Evolutionary conservation across 2,797 vertebrate genomes (phyloP).

Genomic region (Poecilia picta): DNA sequence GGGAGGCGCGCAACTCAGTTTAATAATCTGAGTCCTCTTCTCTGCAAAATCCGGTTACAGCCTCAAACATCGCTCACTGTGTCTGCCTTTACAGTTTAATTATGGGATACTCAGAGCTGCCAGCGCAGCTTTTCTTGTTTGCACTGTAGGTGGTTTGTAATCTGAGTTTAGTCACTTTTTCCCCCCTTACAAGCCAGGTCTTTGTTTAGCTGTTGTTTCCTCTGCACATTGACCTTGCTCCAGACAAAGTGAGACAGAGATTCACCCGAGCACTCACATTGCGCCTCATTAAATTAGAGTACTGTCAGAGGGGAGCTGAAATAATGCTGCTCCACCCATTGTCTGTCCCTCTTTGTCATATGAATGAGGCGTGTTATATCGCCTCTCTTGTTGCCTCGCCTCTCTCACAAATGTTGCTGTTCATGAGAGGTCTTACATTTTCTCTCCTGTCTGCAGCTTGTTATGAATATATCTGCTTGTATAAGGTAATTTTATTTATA

Average conservation of each 20-base stretch:
- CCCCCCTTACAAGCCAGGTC: constrained; percentile 34
- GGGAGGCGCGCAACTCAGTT: constrained; percentile 57
- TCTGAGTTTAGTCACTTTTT: constrained; percentile 38
- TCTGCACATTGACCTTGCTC: constrained; percentile 70
- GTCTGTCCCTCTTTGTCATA: constrained; percentile 68
- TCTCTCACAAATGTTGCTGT: constrained; percentile 43
- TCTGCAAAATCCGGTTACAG: constrained; percentile 55
- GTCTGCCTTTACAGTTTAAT: constrained; percentile 65
- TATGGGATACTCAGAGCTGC: constrained; percentile 53
- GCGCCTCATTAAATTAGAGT: constrained; percentile 74
- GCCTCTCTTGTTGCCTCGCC: constrained; percentile 31
- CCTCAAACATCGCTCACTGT: constrained; percentile 51
- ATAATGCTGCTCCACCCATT: constrained; percentile 60
- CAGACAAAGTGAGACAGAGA: constrained; percentile 67
- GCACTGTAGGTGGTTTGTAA: constrained; percentile 60
- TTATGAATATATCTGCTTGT: constrained; percentile 41
- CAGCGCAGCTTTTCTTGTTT: constrained; percentile 53
- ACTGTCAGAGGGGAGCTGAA: constrained; percentile 70
- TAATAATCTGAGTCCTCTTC: constrained; percentile 54
- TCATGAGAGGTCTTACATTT: constrained; percentile 40
- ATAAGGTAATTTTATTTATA: constrained; percentile 3
- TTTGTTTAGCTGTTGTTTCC: constrained; percentile 62
- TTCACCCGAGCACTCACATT: constrained; percentile 53
- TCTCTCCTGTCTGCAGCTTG: constrained; percentile 22
- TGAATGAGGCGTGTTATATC: constrained; percentile 53